Evolutionary conservation across 1,140 invertebrate genomes (phyloP), one percentile per base, ranked within the genome.

Genomic region (Uloborus diversus): DNA sequence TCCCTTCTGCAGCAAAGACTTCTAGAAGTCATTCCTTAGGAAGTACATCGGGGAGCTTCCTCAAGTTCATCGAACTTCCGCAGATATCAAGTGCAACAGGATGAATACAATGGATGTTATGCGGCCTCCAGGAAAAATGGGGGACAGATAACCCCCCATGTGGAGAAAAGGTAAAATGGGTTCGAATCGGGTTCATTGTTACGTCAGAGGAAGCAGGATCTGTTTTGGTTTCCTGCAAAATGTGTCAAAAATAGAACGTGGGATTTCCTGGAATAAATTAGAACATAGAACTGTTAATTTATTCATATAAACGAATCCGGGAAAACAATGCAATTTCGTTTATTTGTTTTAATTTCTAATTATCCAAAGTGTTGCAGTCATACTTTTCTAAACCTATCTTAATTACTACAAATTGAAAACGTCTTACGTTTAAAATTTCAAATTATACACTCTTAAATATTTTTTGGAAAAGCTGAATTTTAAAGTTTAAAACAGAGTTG

Each of bases 1-100:
- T 13, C 37, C 37, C 37, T 17, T 17, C 37, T 42, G 37, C 9
- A 9, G 1, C 9, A 42, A 42, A 42, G 17, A 42, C 37, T 42
- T 13, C 37, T 42, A 42, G 17, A 17, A 17, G 37, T 9, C 17
- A n/a, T n/a, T n/a, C n/a, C n/a, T n/a, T 9, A 9, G 37, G 37
- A 13, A 17, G 1, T 42, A 37, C 25, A 57, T 42, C 56, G 49
- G 35, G 23, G 51, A 37, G 53, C 53, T 27, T 35, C 61, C 14
- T 23, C 5, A 30, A 57, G 69, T 32, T 73, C 69, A 35, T 59
- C 69, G 69, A 61, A 73, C 69, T 73, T 73, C 69, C 69, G 69
- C 56, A n/a, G 23, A 17, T 25, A 32, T 73, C 69, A 61, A 61
- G 57, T 73, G 69, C 35, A 61, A 1, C 20, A 28, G 17, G 56